A percentile compares a stretch with the other conserved stretches of the same genome.
These are phyloP conservation scores for Julus scandinavius DNA, from an alignment of 2,888 invertebrate species.

Conservation along the genomic window DNA sequence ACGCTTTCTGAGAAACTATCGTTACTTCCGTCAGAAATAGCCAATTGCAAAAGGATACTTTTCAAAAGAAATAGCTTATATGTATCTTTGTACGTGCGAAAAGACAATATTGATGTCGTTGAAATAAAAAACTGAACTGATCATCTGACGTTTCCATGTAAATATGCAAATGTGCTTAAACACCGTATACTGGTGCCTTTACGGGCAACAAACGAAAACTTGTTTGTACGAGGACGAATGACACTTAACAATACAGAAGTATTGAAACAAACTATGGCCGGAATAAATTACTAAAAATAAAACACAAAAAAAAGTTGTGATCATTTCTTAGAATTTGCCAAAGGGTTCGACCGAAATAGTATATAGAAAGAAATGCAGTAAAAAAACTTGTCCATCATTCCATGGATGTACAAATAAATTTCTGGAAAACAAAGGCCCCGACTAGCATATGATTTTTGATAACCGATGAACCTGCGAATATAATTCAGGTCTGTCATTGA, in stretches of 20 bases:
- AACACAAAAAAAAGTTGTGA: not conserved
- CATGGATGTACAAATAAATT: not conserved
- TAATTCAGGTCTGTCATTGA: not conserved
- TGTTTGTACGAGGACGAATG: not conserved
- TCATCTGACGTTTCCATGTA: not conserved
- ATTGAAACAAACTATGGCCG: not conserved
- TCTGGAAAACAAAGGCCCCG: not conserved
- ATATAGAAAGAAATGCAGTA: not conserved
- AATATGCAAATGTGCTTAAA: constrained; percentile 17
- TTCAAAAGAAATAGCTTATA: not conserved
- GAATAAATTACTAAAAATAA: not conserved
- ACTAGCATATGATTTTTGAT: not conserved
- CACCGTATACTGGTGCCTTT: not conserved
- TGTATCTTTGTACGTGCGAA: not conserved
- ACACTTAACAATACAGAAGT: not conserved
- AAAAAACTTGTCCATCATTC: constrained; percentile 12
- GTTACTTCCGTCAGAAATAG: not conserved
- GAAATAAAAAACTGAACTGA: not conserved
- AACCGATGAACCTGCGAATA: not conserved
- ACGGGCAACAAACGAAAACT: not conserved
- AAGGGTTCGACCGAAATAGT: not conserved
- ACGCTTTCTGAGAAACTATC: constrained; percentile 17
- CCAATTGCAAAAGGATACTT: not conserved
- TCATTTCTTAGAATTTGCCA: constrained; percentile 15
- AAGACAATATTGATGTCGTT: not conserved